These are phyloP conservation scores for Acanthosepion lycidas DNA, from an alignment of 2,888 invertebrate genomes.

Conservation along the genomic window DNA sequence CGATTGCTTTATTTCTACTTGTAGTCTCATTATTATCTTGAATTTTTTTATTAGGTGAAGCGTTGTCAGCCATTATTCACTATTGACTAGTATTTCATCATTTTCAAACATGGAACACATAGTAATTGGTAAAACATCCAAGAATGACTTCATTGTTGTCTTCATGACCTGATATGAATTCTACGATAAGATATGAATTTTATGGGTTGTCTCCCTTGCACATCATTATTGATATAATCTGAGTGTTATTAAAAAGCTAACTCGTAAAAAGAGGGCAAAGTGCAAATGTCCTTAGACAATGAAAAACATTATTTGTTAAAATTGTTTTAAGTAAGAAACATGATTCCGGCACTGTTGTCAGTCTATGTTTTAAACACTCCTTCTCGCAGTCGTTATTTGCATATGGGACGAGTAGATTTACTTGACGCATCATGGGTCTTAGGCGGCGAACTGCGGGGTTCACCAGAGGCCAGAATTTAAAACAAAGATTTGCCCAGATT, in stretches of 20 bases:
- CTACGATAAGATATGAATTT: neutral
- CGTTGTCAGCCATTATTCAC: too few relatives aligned
- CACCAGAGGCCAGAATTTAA: neutral
- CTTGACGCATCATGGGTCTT: neutral
- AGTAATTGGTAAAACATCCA: neutral
- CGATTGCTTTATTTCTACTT: too few relatives aligned
- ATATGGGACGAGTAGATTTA: neutral
- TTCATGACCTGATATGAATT: neutral
- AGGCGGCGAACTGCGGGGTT: neutral
- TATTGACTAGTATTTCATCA: too few relatives aligned
- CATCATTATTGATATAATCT: neutral
- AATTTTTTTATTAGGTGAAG: too few relatives aligned
- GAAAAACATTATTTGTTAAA: neutral
- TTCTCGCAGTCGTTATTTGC: neutral
- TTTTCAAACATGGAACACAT: neutral
- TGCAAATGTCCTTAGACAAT: neutral
- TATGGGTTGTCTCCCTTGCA: neutral
- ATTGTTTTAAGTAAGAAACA: neutral
- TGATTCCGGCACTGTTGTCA: neutral
- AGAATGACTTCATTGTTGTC: neutral
- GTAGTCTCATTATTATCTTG: too few relatives aligned
- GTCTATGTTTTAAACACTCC: neutral
- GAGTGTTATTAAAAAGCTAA: neutral
- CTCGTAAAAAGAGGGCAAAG: neutral
- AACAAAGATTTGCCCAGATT: neutral